phyloP scores from a whole-genome alignment of 2,113 vertebrate species.

The Motacilla alba region DNA sequence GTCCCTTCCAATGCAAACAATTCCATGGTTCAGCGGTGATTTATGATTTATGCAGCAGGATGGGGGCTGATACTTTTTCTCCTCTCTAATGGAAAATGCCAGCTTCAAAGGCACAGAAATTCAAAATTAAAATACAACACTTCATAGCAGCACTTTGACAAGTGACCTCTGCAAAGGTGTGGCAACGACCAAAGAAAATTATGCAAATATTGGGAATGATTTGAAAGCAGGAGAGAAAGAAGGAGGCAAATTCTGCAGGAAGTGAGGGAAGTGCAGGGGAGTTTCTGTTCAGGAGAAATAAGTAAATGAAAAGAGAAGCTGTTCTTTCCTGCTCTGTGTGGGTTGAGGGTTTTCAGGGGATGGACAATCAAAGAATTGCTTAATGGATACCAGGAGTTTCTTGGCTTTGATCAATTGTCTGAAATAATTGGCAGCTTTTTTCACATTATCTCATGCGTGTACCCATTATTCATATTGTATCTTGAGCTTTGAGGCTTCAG shows the following conservation, averaged over 20 bases:
- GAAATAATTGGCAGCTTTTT: background rate
- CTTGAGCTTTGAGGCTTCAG: background rate
- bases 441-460: background rate
- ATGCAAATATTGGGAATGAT: background rate
- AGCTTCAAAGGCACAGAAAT: slow-evolving; percentile 9
- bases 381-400: background rate
- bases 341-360: background rate
- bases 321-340: background rate
- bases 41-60: background rate
- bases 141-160: background rate
- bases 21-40: background rate
- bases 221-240: background rate
- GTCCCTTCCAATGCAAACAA: background rate
- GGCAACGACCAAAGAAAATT: background rate
- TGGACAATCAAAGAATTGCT: background rate
- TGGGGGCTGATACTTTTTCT: background rate
- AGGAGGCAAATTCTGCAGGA: background rate
- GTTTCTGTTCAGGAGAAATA: background rate
- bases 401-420: slow-evolving; percentile 45
- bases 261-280: background rate
- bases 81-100: background rate
- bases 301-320: background rate
- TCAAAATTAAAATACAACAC: background rate
- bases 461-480: background rate
- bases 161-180: background rate